Percentiles rank a stretch among this genome's conserved stretches.
These are phyloP conservation scores for Eupithecia exiguata DNA, from an alignment of 2,888 invertebrate genomes.

Conservation along the genomic window DNA sequence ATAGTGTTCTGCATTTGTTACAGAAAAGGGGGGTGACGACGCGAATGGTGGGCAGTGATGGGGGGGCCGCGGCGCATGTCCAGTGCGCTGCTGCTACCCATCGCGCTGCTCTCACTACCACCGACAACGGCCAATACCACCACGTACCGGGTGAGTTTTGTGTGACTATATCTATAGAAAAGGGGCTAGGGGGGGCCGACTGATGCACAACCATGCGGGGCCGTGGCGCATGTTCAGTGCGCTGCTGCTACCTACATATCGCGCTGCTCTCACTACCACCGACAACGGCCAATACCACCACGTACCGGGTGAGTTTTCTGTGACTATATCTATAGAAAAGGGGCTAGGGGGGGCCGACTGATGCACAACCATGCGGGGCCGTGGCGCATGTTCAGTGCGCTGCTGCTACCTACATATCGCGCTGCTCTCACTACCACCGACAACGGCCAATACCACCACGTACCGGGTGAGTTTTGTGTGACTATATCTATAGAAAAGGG, in stretches of 20 bases:
- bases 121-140: constrained; percentile 72
- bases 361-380: constrained; percentile 77
- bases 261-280: constrained; percentile 73
- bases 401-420: constrained; percentile 80
- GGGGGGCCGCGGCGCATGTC: constrained; percentile 81
- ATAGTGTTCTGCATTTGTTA: constrained; percentile 31
- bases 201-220: constrained; percentile 78
- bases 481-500: not conserved
- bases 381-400: no score
- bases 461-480: not conserved
- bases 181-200: constrained; percentile 54
- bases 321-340: not conserved
- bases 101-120: constrained; percentile 75
- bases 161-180: not conserved
- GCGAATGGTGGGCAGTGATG: constrained; percentile 79
- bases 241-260: constrained; percentile 78
- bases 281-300: constrained; percentile 64
- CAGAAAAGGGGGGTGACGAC: constrained; percentile 63
- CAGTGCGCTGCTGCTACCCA: constrained; percentile 80
- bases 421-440: constrained; percentile 70
- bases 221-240: no score
- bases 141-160: constrained; percentile 65
- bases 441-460: constrained; percentile 63
- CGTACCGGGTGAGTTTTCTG: not conserved
- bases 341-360: constrained; percentile 64